Conservation (phyloP, 37 sponge, comb jelly and placozoan genomes). For the Halichondria panicea region DNA sequence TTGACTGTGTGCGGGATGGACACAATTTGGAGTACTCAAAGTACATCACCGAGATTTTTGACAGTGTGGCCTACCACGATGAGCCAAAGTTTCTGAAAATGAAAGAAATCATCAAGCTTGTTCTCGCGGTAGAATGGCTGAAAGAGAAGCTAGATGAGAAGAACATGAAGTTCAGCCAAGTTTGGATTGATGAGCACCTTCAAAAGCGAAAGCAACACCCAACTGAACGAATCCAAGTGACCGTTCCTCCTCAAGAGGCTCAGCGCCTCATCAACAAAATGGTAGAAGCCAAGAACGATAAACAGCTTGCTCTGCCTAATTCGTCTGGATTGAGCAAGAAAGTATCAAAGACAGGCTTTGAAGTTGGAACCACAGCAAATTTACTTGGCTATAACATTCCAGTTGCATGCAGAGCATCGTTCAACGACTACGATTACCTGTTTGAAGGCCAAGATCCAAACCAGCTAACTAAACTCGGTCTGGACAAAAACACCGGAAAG, state of each 20-base stretch:
- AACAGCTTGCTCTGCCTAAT: neutral
- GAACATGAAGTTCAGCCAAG: slow-evolving; percentile 8
- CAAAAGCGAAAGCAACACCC: neutral
- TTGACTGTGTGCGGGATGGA: neutral
- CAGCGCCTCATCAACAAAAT: no score
- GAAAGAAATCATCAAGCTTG: slow-evolving; percentile 43
- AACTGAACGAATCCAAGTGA: neutral
- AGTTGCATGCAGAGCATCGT: no score
- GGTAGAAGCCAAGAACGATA: no score
- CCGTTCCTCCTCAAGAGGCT: no score
- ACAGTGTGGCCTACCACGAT: slow-evolving; percentile 48
- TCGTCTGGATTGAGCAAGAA: neutral
- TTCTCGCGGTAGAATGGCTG: slow-evolving; percentile 51
- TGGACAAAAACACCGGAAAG: no score
- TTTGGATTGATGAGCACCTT: slow-evolving; percentile 33
- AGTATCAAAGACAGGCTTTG: neutral
- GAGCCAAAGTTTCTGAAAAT: slow-evolving; percentile 55
- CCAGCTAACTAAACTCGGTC: no score
- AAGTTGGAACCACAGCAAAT: slow-evolving; percentile 1
- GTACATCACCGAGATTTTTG: slow-evolving; percentile 32
- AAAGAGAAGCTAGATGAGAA: slow-evolving; percentile 22
- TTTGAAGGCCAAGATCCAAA: no score
- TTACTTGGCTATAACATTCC: no score
- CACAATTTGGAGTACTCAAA: slow-evolving; percentile 16
- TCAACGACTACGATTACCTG: no score